Percentiles rank a stretch among this genome's conserved stretches.
These are phyloP conservation scores for Embidobia sp. DNA, from an alignment of 2,888 invertebrate species.

Conservation along the genomic window DNA sequence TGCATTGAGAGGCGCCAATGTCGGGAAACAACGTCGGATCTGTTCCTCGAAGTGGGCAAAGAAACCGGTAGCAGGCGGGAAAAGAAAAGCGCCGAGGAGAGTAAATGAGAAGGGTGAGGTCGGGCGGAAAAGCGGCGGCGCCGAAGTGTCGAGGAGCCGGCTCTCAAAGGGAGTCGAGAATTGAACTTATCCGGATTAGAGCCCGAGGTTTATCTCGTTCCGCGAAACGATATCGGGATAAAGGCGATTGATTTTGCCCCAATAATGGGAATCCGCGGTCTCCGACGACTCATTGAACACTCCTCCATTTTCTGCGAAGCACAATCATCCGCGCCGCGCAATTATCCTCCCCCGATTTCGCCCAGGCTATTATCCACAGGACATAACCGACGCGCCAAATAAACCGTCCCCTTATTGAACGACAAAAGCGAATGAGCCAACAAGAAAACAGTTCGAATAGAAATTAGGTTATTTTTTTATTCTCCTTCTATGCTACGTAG, in stretches of 20 bases:
- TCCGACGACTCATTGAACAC: slow-evolving; percentile 33
- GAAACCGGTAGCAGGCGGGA: slow-evolving; percentile 38
- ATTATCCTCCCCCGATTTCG: slow-evolving; percentile 70
- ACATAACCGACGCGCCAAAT: slow-evolving; percentile 50
- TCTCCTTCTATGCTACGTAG: too few species aligned
- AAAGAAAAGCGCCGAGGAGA: slow-evolving; percentile 34
- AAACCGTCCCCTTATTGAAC: slow-evolving; percentile 44
- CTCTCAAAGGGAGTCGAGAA: slow-evolving; percentile 67
- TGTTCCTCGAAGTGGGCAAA: slow-evolving; percentile 4
- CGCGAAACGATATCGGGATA: slow-evolving; percentile 73
- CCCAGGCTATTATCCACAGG: slow-evolving; percentile 65
- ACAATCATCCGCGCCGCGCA: slow-evolving; percentile 69
- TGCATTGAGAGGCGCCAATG: slow-evolving; percentile 12
- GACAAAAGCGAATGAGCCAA: slow-evolving; percentile 3
- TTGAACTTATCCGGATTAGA: slow-evolving; percentile 75
- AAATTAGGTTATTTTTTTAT: too few species aligned
- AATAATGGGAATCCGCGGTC: slow-evolving; percentile 73
- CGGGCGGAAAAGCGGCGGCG: slow-evolving; percentile 66
- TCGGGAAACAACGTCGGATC: not conserved
- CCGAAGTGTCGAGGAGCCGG: slow-evolving; percentile 62
- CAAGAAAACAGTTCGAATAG: not conserved
- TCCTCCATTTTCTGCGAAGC: slow-evolving; percentile 64
- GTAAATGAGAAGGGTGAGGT: slow-evolving; percentile 57
- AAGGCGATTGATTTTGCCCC: slow-evolving; percentile 76
- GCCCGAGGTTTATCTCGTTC: slow-evolving; percentile 67